These are phyloP conservation scores for Trachymyrmex septentrionalis DNA, from an alignment of 1,140 invertebrate species.

Conservation along the genomic window DNA sequence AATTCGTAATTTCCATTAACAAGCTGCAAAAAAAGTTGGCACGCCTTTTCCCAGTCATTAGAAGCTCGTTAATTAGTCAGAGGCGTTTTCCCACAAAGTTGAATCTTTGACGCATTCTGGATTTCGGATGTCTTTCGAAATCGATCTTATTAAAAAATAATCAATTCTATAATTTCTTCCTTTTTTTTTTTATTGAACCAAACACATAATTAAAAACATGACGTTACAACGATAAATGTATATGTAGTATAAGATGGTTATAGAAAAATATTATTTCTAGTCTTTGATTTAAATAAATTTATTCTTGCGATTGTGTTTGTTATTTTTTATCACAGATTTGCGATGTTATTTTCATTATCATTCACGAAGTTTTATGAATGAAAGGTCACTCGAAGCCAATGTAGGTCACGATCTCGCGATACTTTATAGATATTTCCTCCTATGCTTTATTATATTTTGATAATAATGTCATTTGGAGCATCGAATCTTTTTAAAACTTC, in stretches of 20 bases:
- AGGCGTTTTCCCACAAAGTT: constrained; percentile 11
- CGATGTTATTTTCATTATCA: neutral
- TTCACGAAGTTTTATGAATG: constrained; percentile 16
- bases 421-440: constrained; percentile 68
- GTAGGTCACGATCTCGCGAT: constrained; percentile 73
- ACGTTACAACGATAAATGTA: neutral
- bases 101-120: neutral
- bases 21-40: constrained; percentile 9
- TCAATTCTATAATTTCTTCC: neutral
- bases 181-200: neutral
- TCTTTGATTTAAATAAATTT: neutral
- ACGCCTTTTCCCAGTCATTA: constrained; percentile 28
- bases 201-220: neutral
- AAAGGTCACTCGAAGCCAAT: constrained; percentile 27
- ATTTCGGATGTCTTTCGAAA: neutral
- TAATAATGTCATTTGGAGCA: constrained; percentile 61
- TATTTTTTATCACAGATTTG: neutral
- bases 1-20: constrained; percentile 52
- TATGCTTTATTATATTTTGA: constrained; percentile 75
- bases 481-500: constrained; percentile 60
- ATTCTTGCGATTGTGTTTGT: neutral
- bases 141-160: neutral
- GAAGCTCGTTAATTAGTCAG: constrained; percentile 13
- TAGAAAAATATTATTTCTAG: neutral
- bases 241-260: neutral